Percentiles rank a stretch among this genome's conserved stretches.
These are phyloP conservation scores for Heliconius congener DNA, from an alignment of 1,140 invertebrate genomes.

Conservation along the genomic window DNA sequence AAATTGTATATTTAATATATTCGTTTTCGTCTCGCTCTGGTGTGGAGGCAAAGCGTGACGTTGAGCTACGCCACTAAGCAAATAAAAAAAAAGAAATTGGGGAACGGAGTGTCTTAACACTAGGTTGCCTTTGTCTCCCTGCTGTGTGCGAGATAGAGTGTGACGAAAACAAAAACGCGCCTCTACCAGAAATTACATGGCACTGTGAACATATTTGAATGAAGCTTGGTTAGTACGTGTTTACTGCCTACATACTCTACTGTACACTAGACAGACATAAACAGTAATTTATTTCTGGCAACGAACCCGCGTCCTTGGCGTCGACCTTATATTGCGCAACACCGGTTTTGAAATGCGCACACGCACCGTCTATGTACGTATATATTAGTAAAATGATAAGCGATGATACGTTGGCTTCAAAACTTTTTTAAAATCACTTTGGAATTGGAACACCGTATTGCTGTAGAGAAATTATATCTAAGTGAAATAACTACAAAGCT, in stretches of 20 bases:
- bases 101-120: too few relatives aligned
- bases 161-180: background rate
- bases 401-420: slow-evolving; percentile 35
- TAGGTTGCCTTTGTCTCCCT: too few relatives aligned
- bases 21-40: too few relatives aligned
- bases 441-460: background rate
- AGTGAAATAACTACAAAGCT: too few relatives aligned
- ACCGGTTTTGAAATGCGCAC: slow-evolving; percentile 71
- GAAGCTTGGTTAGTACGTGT: background rate
- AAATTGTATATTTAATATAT: too few relatives aligned
- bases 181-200: background rate
- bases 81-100: too few relatives aligned
- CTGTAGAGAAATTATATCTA: background rate
- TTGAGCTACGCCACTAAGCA: too few relatives aligned
- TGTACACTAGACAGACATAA: slow-evolving; percentile 74
- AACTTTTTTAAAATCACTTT: background rate
- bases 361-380: slow-evolving; percentile 60
- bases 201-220: background rate
- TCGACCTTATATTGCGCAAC: slow-evolving; percentile 79
- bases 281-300: slow-evolving; percentile 77
- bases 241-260: slow-evolving; percentile 35
- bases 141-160: too few relatives aligned
- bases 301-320: slow-evolving; percentile 78
- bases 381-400: slow-evolving; percentile 38
- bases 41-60: too few relatives aligned